phyloP scores from a whole-genome alignment of 2,888 invertebrate genomes.

The Antheraea yamamai region DNA sequence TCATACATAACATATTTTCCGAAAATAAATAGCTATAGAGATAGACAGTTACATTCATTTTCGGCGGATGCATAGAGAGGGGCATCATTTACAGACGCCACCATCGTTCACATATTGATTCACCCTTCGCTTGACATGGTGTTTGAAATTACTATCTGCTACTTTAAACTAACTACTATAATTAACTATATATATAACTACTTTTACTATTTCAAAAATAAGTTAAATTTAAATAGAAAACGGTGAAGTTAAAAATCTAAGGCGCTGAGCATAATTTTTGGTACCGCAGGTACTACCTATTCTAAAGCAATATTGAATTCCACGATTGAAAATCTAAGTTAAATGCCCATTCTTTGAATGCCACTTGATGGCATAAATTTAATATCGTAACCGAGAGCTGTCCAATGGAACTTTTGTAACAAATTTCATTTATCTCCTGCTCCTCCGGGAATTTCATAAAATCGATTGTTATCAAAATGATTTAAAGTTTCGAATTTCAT shows the following conservation, averaged over 20 bases:
- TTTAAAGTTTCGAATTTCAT: slow-evolving; percentile 60
- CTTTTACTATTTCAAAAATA: not conserved
- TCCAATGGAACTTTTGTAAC: slow-evolving; percentile 75
- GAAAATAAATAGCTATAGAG: too few species aligned
- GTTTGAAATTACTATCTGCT: too few species aligned
- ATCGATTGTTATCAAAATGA: slow-evolving; percentile 73
- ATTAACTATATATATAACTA: too few species aligned
- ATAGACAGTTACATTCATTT: too few species aligned
- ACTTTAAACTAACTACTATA: too few species aligned
- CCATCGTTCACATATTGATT: too few species aligned
- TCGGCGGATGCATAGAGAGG: too few species aligned
- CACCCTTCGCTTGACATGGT: too few species aligned
- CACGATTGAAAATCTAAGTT: slow-evolving; percentile 67
- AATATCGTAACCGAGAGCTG: slow-evolving; percentile 73
- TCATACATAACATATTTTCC: too few species aligned
- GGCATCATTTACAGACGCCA: too few species aligned
- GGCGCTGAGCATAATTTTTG: slow-evolving; percentile 20
- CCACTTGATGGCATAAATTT: slow-evolving; percentile 78
- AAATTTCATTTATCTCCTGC: slow-evolving; percentile 77
- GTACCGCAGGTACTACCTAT: slow-evolving; percentile 33
- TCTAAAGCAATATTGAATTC: slow-evolving; percentile 60
- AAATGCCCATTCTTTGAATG: slow-evolving; percentile 71
- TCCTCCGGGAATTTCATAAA: slow-evolving; percentile 71
- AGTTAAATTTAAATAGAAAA: not conserved
- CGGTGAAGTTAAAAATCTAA: not conserved